Percentiles rank a stretch among this genome's conserved stretches.
Evolutionary conservation across 2,888 invertebrate genomes (phyloP).

Genomic region (Caenorhabditis sp.): DNA sequence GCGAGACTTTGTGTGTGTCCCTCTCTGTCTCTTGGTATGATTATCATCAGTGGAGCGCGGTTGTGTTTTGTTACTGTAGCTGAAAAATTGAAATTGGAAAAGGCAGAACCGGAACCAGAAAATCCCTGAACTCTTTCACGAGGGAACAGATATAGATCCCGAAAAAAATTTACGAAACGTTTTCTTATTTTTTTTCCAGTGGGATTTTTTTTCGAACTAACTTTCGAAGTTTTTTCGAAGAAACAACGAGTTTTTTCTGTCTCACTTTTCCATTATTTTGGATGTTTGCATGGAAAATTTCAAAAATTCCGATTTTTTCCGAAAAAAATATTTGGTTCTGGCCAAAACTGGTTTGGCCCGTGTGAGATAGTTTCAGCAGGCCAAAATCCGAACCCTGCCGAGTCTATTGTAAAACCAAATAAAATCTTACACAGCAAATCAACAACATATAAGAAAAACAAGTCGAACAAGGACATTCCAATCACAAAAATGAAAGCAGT

Average conservation of each 20-base stretch:
- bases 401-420: background rate
- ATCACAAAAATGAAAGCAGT: constrained; percentile 43
- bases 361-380: too few relatives aligned
- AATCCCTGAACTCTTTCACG: too few relatives aligned
- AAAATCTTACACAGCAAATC: constrained; percentile 51
- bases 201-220: too few relatives aligned
- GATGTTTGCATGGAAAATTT: background rate
- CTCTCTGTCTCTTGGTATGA: constrained; percentile 44
- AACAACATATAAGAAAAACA: constrained; percentile 55
- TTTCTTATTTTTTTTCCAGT: too few relatives aligned
- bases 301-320: background rate
- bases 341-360: too few relatives aligned
- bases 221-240: too few relatives aligned
- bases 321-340: background rate
- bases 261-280: too few relatives aligned
- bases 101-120: background rate
- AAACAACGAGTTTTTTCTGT: too few relatives aligned
- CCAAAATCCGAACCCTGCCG: too few relatives aligned
- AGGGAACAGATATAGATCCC: too few relatives aligned
- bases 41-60: constrained; percentile 51
- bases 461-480: constrained; percentile 50
- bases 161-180: too few relatives aligned
- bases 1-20: constrained; percentile 53
- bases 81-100: constrained; percentile 9
- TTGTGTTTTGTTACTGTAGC: constrained; percentile 47